phyloP scores from a whole-genome alignment of 2,888 invertebrate genomes.

The Leptopterna dolabrata region DNA sequence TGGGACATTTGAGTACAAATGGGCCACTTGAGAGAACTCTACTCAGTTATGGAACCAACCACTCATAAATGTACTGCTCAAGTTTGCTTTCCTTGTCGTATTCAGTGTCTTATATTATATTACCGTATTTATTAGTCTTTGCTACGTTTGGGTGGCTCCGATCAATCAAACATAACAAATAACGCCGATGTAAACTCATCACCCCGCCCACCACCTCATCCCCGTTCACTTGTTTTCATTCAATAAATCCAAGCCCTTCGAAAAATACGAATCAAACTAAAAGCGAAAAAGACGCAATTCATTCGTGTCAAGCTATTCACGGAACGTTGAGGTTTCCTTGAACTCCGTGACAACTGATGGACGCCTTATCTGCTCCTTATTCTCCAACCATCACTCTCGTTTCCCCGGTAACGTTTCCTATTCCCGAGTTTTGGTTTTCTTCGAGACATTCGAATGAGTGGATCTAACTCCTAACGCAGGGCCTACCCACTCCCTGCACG shows the following conservation, averaged over 20 bases:
- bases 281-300: constrained; percentile 14
- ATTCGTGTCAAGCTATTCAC: constrained; percentile 15
- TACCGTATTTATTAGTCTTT: too few relatives aligned
- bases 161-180: too few relatives aligned
- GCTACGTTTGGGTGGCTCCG: too few relatives aligned
- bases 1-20: too few relatives aligned
- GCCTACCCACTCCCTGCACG: not conserved
- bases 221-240: not conserved
- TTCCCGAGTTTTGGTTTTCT: not conserved
- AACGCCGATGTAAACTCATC: too few relatives aligned
- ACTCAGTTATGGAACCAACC: too few relatives aligned
- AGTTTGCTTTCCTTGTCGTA: too few relatives aligned
- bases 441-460: not conserved
- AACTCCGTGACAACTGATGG: constrained; percentile 31
- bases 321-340: constrained; percentile 19
- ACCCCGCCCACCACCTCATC: not conserved
- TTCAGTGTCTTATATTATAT: too few relatives aligned
- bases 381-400: constrained; percentile 15
- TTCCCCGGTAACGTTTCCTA: not conserved
- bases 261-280: not conserved
- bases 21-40: too few relatives aligned
- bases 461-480: not conserved
- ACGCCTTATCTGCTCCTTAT: constrained; percentile 31
- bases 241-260: not conserved
- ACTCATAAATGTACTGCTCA: too few relatives aligned